Conservation (phyloP, 2,797 vertebrate species). For the Scolopax bukidnonensis region DNA sequence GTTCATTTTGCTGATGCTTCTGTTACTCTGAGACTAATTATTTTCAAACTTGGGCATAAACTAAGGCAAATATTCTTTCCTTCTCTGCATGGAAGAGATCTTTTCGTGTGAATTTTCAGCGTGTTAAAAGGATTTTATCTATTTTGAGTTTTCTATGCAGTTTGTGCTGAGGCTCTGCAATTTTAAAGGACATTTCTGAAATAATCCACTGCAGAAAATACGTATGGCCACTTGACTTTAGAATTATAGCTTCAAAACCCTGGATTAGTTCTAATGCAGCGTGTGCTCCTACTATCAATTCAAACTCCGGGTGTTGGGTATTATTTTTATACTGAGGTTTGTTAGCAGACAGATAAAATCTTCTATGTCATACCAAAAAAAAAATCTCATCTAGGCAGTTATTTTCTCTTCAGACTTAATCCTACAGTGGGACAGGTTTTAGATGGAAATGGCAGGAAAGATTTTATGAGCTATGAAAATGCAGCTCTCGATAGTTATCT, state of each 20-base stretch:
- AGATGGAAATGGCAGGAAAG: neutral
- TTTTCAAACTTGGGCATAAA: neutral
- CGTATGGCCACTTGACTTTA: neutral
- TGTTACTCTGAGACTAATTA: neutral
- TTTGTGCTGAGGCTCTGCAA: neutral
- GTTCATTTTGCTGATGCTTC: neutral
- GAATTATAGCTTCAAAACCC: neutral
- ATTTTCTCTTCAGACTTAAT: slow-evolving; percentile 20
- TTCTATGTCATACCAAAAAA: neutral
- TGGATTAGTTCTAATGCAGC: neutral
- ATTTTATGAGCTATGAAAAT: neutral
- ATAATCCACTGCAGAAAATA: neutral
- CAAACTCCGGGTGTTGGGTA: neutral
- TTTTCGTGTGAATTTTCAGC: neutral
- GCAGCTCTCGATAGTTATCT: slow-evolving; percentile 5
- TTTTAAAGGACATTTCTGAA: neutral
- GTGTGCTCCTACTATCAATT: neutral
- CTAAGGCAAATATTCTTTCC: neutral
- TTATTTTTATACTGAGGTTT: slow-evolving; percentile 27
- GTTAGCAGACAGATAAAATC: slow-evolving; percentile 6
- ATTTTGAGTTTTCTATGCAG: neutral
- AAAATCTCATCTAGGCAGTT: slow-evolving; percentile 5
- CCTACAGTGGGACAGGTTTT: neutral
- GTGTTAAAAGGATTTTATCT: neutral
- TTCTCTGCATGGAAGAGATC: neutral